phyloP scores from a whole-genome alignment of 2,888 invertebrate species.

The Zygaena filipendulae region DNA sequence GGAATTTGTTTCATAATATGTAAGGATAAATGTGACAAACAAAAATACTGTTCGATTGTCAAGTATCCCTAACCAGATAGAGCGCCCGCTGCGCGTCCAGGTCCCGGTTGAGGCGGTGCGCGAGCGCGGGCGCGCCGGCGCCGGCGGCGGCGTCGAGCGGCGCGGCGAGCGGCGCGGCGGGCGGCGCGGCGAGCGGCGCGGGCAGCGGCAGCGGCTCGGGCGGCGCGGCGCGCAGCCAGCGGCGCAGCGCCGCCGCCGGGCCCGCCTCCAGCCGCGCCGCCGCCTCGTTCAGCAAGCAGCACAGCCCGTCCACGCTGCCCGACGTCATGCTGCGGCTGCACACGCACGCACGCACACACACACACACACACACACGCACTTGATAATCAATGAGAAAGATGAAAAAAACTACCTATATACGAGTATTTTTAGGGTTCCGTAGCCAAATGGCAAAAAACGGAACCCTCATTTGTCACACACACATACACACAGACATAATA shows the following conservation, averaged over 20 bases:
- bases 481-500: too few relatives aligned
- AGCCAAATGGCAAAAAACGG: too few relatives aligned
- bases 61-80: slow-evolving; percentile 85
- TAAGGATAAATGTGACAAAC: too few relatives aligned
- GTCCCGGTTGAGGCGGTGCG: slow-evolving; percentile 72
- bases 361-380: too few relatives aligned
- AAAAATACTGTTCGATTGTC: too few relatives aligned
- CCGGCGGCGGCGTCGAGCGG: slow-evolving; percentile 58
- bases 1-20: too few relatives aligned
- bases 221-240: slow-evolving; percentile 71
- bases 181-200: slow-evolving; percentile 48
- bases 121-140: slow-evolving; percentile 50
- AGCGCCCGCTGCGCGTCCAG: slow-evolving; percentile 80
- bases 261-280: slow-evolving; percentile 88
- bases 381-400: too few relatives aligned
- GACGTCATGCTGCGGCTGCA: slow-evolving; percentile 86
- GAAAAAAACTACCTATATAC: too few relatives aligned
- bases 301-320: slow-evolving; percentile 94
- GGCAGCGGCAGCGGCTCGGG: slow-evolving; percentile 34
- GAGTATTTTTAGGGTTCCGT: too few relatives aligned
- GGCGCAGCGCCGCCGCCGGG: slow-evolving; percentile 78
- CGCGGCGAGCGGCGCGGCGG: slow-evolving; percentile 14
- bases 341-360: background rate
- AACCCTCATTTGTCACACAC: too few relatives aligned
- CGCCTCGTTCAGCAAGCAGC: slow-evolving; percentile 96